Base-by-base conservation (phyloP, 2,797 vertebrate species). In the Atherinosoma microstoma region DNA sequence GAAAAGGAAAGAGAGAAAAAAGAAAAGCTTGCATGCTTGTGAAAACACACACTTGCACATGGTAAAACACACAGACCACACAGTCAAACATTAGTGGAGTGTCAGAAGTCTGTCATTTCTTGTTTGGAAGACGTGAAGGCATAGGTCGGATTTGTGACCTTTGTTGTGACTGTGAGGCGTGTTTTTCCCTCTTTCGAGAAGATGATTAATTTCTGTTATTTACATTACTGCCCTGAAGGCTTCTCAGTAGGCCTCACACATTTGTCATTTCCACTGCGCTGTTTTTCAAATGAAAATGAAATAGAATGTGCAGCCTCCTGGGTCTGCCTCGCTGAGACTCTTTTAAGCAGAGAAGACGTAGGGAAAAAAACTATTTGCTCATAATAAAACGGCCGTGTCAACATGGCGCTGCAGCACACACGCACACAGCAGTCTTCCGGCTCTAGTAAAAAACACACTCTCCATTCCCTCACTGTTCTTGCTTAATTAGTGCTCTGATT, bases 201-300 rank as follows among this genome's bases (percentile, higher is more conserved):
- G 90, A 92, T 93, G 92, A 93, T 93, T 93, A 90, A 93, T 93
- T 91, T 88, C 82, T 84, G 89, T 91, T 93, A 92, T 94, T 94
- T 93, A 91, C 92, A 92, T 93, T 92, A 83, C 83, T 84, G 89
- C 87, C 92, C 91, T 64, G 85, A 76, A 91, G 92, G 87, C 84
- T 87, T 78, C 78, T 89, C 81, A 75, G 85, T 68, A 57, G 88
- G 81, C 85, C 75, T 90, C 84, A 68, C 75, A 74, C 91, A 91
- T 94, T 92, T 92, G 89, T 93, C 92, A 94, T 92, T 89, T 92
- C 89, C 88, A 67, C 85, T 67, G 84, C 84, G 73, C 85, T 78
- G 89, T 92, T 91, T 87, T 89, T 91, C 90, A 92, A 93, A 93
- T 89, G 89, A 84, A 91, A 92, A 90, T 85, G 75, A 89, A 92